Percentiles rank a stretch among this genome's conserved stretches.
phyloP scores from a whole-genome alignment of 2,797 vertebrate species.

The Numenius phaeopus region DNA sequence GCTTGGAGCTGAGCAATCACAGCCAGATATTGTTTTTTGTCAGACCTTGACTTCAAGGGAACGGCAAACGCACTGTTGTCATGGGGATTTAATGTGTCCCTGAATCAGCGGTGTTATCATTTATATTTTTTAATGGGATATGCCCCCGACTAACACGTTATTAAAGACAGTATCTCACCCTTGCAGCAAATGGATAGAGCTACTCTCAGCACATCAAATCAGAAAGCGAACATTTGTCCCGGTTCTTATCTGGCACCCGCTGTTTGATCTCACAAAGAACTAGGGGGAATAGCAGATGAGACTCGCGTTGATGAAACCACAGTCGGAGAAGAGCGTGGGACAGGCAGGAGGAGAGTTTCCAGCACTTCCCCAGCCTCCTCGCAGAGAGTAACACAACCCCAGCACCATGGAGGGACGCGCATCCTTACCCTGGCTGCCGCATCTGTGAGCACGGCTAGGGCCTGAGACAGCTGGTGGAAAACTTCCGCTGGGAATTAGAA shows the following conservation, averaged over 20 bases:
- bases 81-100: not conserved
- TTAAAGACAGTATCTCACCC: not conserved
- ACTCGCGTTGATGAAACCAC: fast-evolving
- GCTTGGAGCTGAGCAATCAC: not conserved
- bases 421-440: slow-evolving; percentile 90
- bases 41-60: not conserved
- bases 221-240: not conserved
- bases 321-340: fast-evolving
- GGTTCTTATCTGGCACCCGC: not conserved
- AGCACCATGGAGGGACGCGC: not conserved
- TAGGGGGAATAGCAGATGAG: not conserved
- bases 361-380: no score
- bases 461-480: slow-evolving; percentile 97
- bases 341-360: not conserved
- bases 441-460: slow-evolving; percentile 94
- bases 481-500: slow-evolving; percentile 84
- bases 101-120: not conserved
- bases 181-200: not conserved
- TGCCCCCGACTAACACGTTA: not conserved
- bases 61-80: not conserved
- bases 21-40: not conserved
- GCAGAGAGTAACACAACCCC: not conserved
- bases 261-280: not conserved
- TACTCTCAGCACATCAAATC: not conserved
- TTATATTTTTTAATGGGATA: not conserved